These are phyloP conservation scores for Myodes glareolus DNA, from an alignment of 2,113 vertebrate species.

Conservation along the genomic window DNA sequence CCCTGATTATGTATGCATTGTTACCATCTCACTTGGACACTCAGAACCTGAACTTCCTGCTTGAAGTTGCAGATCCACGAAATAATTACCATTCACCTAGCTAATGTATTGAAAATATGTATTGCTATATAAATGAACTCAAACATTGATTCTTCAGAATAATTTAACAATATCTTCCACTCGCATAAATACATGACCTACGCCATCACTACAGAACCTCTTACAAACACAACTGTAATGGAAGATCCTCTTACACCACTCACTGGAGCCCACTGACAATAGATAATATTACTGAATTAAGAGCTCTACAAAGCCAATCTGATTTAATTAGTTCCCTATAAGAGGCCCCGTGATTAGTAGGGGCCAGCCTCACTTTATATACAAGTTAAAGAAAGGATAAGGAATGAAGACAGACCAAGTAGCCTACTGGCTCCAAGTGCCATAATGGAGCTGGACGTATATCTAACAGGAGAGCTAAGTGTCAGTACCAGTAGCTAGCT, in stretches of 20 bases:
- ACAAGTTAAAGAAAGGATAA: background rate
- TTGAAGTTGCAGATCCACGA: background rate
- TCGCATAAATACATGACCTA: background rate
- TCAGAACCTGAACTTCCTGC: background rate
- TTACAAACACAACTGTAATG: rapidly evolving
- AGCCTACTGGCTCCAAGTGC: background rate
- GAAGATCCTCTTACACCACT: background rate
- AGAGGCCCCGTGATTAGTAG: background rate
- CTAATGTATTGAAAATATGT: background rate
- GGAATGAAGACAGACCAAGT: background rate
- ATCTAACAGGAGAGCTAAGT: background rate
- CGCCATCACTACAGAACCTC: background rate
- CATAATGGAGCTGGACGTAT: background rate
- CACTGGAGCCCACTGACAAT: background rate
- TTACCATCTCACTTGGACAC: background rate
- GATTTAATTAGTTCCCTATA: background rate
- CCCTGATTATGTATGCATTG: background rate
- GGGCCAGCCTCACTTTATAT: background rate
- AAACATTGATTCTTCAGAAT: slow-evolving; percentile 13
- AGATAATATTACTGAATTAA: background rate
- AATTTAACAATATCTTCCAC: background rate
- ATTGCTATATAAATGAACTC: background rate
- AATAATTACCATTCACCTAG: background rate
- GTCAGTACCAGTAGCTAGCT: background rate
- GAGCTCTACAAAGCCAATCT: background rate